Evolutionary conservation across 2,797 vertebrate species (phyloP), one percentile per base, ranked within the genome.

Genomic region (Poecile montanus): DNA sequence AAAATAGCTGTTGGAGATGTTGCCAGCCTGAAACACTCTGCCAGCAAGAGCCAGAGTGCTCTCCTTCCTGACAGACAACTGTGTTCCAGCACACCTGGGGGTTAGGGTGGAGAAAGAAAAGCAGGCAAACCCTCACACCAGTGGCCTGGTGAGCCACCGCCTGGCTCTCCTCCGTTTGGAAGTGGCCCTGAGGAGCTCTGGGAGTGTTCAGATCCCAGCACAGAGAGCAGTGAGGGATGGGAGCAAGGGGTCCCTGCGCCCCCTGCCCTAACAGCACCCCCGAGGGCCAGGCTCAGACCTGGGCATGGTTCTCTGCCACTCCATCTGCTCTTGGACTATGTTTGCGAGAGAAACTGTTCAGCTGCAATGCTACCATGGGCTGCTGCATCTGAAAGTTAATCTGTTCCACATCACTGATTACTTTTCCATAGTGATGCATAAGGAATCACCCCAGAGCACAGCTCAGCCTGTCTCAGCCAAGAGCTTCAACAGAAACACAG

Each of bases 321-420:
- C 40, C 73, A 58, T 68, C 83, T 18, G 22, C 66, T 68, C 73
- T 68, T n/a, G 60, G 83, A 29, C 1, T 2, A 76, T 50, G 44
- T 45, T n/a, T 56, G 77, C 12, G 34, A 48, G 88, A 90, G 74
- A 82, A 90, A 44, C 60, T 38, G 40, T 36, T 50, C 2, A 0
- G 42, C 66, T 89, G 88, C 74, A 82, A 29, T 53, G 84, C 75
- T 27, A 16, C 75, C 84, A 51, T 0, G 21, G 86, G 65, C 84
- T 88, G 88, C 90, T 95, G 93, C 86, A 44, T 61, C 66, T 29
- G 58, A 62, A 83, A 91, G 85, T 75, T 89, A 88, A 94, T 62
- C 92, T 93, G 91, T 88, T 94, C 85, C 92, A 84, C 70, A 58
- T 73, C 85, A 60, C 79, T 0, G 1, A 23, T 67, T 57, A 2